Conservation (phyloP, 2,797 vertebrate species). For the Urophycis tenuis region DNA sequence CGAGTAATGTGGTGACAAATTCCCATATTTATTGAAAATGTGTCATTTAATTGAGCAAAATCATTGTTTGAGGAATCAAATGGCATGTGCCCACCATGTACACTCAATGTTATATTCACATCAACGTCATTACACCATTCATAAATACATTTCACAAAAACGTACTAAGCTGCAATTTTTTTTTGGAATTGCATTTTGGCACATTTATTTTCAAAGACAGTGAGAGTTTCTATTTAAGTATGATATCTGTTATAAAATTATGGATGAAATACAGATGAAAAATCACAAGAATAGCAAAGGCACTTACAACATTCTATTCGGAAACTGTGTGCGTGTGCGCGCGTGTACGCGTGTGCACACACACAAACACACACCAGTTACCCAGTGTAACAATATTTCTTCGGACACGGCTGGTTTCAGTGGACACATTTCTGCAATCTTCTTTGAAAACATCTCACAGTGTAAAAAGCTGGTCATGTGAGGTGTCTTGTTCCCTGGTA, state of each 20-base stretch:
- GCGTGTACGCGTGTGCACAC: not conserved
- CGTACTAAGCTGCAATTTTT: not conserved
- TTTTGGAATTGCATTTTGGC: not conserved
- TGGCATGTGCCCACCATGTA: conserved; percentile 23
- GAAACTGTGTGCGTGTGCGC: no score
- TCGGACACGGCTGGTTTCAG: not conserved
- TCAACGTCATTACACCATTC: conserved; percentile 28
- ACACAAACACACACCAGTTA: no score
- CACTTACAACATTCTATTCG: not conserved
- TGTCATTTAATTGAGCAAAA: conserved; percentile 55
- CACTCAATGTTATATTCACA: conserved; percentile 22
- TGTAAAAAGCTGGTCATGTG: conserved; percentile 68
- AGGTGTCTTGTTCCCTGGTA: conserved; percentile 45
- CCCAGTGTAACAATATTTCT: not conserved
- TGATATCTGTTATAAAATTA: not conserved
- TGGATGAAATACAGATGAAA: not conserved
- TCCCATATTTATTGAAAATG: conserved; percentile 6
- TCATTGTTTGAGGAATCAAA: conserved; percentile 31
- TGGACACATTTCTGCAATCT: conserved; percentile 11
- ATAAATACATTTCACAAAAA: conserved; percentile 50
- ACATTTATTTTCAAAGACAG: not conserved
- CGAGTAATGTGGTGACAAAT: not conserved
- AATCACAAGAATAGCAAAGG: not conserved
- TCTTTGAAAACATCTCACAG: conserved; percentile 49
- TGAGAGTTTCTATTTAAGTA: not conserved